Conservation (phyloP, 2,888 invertebrate species). For the Leptogaster cylindrica region DNA sequence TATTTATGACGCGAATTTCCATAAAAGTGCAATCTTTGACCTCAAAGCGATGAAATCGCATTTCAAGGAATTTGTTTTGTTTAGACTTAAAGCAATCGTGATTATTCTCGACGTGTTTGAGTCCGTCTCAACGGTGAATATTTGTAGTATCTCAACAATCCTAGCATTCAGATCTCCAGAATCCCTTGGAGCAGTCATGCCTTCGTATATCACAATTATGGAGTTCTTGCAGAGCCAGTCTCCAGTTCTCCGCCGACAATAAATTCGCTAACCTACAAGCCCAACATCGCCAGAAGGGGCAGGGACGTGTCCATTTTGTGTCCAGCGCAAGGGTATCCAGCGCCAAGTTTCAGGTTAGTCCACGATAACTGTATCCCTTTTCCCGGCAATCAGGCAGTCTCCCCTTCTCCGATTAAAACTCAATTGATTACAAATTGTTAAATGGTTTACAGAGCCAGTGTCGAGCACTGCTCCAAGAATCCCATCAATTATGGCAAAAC, state of each 20-base stretch:
- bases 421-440: background rate
- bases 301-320: conserved; percentile 70
- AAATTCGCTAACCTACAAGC: conserved; percentile 62
- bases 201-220: no score
- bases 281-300: conserved; percentile 59
- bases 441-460: conserved; percentile 60
- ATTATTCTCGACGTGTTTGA: no score
- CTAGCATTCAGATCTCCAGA: conserved; percentile 1
- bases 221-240: conserved; percentile 66
- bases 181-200: no score
- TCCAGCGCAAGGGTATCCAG: conserved; percentile 78
- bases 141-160: background rate
- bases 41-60: no score
- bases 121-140: no score
- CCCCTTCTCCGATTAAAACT: background rate
- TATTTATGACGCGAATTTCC: no score
- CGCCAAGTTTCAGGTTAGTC: conserved; percentile 72
- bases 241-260: conserved; percentile 65
- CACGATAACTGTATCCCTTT: background rate
- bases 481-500: conserved; percentile 50
- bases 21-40: no score
- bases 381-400: no score
- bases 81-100: no score
- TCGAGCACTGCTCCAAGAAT: conserved; percentile 62
- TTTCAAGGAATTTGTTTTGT: no score